Evolutionary conservation across 2,797 vertebrate genomes (phyloP), one percentile per base, ranked within the genome.

Genomic region (Megalops cyprinoides): DNA sequence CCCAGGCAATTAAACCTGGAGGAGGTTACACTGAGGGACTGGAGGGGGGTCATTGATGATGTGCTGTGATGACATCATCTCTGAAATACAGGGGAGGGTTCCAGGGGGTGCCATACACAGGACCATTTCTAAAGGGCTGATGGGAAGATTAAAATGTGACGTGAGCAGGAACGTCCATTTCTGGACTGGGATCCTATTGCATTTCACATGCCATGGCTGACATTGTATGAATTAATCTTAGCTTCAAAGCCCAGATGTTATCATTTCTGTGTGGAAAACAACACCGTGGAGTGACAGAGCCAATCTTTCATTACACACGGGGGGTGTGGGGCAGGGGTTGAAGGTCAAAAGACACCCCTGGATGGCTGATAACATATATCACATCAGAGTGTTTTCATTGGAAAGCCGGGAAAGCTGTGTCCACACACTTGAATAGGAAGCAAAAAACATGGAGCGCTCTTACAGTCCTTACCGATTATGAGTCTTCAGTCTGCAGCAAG

Each of bases 211-310:
- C 37, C 34, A 60, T 34, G 60, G 4, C 60, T 65, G 60, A 31
- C 60, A 78, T 10, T 34, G 18, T 7, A n/a, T 48, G 39, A 74
- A 80, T 74, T 62, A 74, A 80, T 60, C 37, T 80, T 80, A 49
- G 48, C 58, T 74, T 80, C 44, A 34, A 60, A 80, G 44, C n/a
- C 39, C 39, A 48, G 39, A 3, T 74, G 74, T 80, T 75, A 80
- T 80, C 46, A 75, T 74, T 65, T 80, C 55, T 28, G 69, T 31
- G 60, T 6, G 6, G 78, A 49, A 55, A 80, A 74, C 79, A 60
- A 80, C 55, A 53, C 42, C n/a, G n/a, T n/a, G 39, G 34, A n/a
- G 53, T 53, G n/a, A n/a, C n/a, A n/a, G n/a, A 74, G 55, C 58
- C 71, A 44, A 48, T 55, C 53, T 69, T 74, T 58, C 53, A 51